Evolutionary conservation across 1,140 invertebrate genomes (phyloP).

Genomic region (Mercenaria mercenaria): DNA sequence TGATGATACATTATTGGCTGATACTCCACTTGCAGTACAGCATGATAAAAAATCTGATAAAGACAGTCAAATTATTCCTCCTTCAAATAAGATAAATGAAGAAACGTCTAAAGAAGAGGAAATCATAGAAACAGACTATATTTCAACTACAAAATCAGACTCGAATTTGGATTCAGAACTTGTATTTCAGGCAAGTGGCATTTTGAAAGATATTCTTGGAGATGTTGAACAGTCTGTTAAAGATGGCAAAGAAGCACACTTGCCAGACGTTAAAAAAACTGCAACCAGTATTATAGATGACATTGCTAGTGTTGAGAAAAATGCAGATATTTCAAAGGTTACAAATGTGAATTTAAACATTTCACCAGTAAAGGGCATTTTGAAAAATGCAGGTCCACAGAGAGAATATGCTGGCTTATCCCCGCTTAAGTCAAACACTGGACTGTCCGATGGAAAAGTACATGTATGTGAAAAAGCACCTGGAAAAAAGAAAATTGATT

Average conservation of each 20-base stretch:
- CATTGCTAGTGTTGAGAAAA: background rate
- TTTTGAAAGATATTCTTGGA: background rate
- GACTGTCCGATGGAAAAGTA: too few species aligned
- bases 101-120: background rate
- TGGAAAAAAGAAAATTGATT: constrained; percentile 31
- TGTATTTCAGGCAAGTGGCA: background rate
- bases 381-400: background rate
- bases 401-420: background rate
- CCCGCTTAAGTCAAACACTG: background rate
- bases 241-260: background rate
- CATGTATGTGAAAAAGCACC: background rate
- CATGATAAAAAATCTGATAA: background rate
- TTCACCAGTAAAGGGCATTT: constrained; percentile 1
- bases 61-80: background rate
- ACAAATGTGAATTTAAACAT: background rate
- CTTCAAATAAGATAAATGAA: too few species aligned
- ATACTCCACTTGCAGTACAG: background rate
- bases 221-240: background rate
- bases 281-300: background rate
- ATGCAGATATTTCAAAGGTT: background rate
- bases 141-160: background rate
- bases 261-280: background rate
- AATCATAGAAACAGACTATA: background rate
- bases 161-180: background rate
- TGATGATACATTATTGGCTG: background rate